Conservation (phyloP, 2,113 vertebrate genomes). For the Diadophis punctatus region DNA sequence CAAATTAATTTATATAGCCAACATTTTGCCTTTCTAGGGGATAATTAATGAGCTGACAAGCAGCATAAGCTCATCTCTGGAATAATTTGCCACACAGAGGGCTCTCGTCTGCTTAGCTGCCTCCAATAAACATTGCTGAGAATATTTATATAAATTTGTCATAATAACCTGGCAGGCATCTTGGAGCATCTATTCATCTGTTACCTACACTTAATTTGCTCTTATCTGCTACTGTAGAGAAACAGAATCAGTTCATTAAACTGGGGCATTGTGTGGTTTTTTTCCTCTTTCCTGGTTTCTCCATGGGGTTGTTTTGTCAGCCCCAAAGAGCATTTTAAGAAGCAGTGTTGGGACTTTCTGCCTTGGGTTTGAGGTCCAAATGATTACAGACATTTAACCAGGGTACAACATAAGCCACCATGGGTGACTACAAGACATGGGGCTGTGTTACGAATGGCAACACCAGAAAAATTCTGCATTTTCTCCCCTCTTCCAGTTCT, state of each 20-base stretch:
- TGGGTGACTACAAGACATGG: background rate
- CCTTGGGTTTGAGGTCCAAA: background rate
- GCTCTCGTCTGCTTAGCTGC: conserved; percentile 45
- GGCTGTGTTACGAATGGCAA: accelerated
- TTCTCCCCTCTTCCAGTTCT: background rate
- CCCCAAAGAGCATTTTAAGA: background rate
- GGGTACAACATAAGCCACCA: background rate
- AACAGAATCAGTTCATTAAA: conserved; percentile 58
- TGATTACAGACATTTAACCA: background rate
- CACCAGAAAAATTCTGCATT: background rate
- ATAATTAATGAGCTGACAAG: conserved; percentile 57
- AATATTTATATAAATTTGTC: conserved; percentile 60
- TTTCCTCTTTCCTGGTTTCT: background rate
- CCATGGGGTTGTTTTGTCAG: background rate
- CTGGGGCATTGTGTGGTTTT: conserved; percentile 13
- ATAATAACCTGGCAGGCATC: conserved; percentile 49
- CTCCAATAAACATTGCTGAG: conserved; percentile 39
- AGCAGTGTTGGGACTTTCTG: background rate
- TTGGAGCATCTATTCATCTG: conserved; percentile 60
- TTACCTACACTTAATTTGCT: conserved; percentile 62
- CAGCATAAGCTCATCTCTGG: conserved; percentile 44
- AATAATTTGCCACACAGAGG: conserved; percentile 58
- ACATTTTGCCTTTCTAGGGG: conserved; percentile 11
- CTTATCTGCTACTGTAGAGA: conserved; percentile 56
- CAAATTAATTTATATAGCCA: accelerated